phyloP scores from a whole-genome alignment of 2,113 vertebrate species.

The Cromileptes altivelis region DNA sequence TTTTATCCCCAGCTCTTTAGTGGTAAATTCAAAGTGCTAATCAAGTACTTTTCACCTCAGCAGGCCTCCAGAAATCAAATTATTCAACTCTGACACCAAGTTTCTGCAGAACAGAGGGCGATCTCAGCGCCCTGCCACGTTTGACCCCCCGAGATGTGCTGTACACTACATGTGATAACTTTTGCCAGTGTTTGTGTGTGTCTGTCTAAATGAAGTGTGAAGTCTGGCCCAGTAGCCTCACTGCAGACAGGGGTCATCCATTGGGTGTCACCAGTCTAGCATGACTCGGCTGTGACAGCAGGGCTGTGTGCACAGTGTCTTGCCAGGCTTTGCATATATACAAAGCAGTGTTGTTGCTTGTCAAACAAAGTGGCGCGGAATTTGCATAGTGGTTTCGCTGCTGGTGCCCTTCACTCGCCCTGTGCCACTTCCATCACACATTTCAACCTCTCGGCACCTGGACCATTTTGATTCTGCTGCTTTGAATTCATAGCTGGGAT shows the following conservation, averaged over 20 bases:
- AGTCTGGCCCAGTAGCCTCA: slow-evolving; percentile 48
- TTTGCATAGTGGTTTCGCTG: slow-evolving; percentile 84
- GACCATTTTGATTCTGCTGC: slow-evolving; percentile 13
- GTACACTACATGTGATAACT: slow-evolving; percentile 14
- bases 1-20: slow-evolving; percentile 45
- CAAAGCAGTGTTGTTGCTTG: slow-evolving; percentile 84
- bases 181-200: slow-evolving; percentile 14
- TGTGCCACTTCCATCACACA: slow-evolving; percentile 47
- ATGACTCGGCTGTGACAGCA: slow-evolving; percentile 65
- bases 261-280: slow-evolving; percentile 67
- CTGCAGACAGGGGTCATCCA: slow-evolving; percentile 71
- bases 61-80: slow-evolving; percentile 54
- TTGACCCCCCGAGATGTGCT: slow-evolving; percentile 36
- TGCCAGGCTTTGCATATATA: slow-evolving; percentile 82
- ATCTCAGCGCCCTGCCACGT: slow-evolving; percentile 11
- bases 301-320: slow-evolving; percentile 70
- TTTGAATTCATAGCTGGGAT: slow-evolving; percentile 25
- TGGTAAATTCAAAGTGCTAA: slow-evolving; percentile 73
- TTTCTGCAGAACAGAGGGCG: neutral
- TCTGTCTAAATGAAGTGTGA: slow-evolving; percentile 44
- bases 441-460: slow-evolving; percentile 32
- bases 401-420: slow-evolving; percentile 80
- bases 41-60: slow-evolving; percentile 77
- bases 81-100: slow-evolving; percentile 31
- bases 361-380: slow-evolving; percentile 82